These are phyloP conservation scores for Thera britannica DNA, from an alignment of 2,888 invertebrate genomes.

Conservation along the genomic window DNA sequence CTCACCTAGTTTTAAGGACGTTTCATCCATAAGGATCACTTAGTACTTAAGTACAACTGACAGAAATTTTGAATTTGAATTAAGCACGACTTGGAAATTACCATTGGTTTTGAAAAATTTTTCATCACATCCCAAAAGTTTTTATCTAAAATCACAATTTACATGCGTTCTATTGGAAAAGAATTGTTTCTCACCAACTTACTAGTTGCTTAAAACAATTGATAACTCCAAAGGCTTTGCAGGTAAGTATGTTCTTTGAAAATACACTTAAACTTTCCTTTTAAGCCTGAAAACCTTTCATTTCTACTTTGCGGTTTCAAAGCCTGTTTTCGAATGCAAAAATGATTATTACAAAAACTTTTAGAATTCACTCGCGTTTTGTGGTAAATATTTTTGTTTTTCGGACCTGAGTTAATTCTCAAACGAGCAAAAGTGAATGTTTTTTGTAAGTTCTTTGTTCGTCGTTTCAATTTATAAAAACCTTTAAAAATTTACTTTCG, in stretches of 20 bases:
- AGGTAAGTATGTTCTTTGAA: not conserved
- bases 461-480: slow-evolving; percentile 9
- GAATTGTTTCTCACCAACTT: too few species aligned
- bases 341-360: not conserved
- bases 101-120: too few species aligned
- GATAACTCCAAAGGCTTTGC: not conserved
- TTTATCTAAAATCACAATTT: too few species aligned
- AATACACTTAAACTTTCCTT: not conserved
- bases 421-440: slow-evolving; percentile 8
- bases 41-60: too few species aligned
- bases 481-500: slow-evolving; percentile 22
- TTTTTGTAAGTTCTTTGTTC: slow-evolving; percentile 9
- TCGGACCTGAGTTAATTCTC: not conserved
- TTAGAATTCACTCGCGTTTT: not conserved
- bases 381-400: slow-evolving; percentile 4
- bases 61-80: too few species aligned
- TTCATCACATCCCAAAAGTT: too few species aligned
- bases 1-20: too few species aligned
- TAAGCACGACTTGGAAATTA: too few species aligned
- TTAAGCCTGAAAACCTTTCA: slow-evolving; percentile 1
- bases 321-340: not conserved
- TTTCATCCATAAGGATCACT: too few species aligned
- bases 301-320: not conserved
- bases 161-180: too few species aligned
- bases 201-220: not conserved